These are phyloP conservation scores for Sphinx pinastri DNA, from an alignment of 2,888 invertebrate genomes.

Conservation along the genomic window DNA sequence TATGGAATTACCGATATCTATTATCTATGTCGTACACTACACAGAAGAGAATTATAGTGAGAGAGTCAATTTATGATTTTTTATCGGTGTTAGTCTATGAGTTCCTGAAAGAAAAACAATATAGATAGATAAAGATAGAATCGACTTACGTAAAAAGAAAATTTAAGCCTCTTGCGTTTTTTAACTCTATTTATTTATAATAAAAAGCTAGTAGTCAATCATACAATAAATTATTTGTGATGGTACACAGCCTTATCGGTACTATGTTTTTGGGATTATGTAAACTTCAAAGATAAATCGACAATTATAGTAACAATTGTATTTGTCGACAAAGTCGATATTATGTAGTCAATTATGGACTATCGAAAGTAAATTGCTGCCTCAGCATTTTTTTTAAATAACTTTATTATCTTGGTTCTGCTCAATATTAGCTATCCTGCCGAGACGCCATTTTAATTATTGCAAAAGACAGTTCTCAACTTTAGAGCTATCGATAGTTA, in stretches of 20 bases:
- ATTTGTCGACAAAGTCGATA: too few relatives aligned
- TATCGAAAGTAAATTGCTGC: too few relatives aligned
- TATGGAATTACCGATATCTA: neutral
- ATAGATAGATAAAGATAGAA: neutral
- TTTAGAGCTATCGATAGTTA: too few relatives aligned
- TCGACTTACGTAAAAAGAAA: neutral
- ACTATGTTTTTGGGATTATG: neutral
- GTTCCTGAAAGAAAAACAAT: neutral
- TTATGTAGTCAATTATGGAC: too few relatives aligned
- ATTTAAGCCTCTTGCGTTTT: neutral
- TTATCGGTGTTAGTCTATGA: neutral
- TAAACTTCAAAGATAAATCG: too few relatives aligned
- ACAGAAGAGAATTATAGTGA: neutral
- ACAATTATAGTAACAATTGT: too few relatives aligned
- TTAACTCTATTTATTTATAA: neutral
- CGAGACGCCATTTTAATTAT: too few relatives aligned
- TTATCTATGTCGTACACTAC: neutral
- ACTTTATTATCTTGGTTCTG: too few relatives aligned
- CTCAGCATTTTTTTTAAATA: too few relatives aligned
- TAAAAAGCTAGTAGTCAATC: neutral
- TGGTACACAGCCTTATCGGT: conserved; percentile 7
- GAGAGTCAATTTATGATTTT: neutral
- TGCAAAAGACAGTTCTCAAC: too few relatives aligned
- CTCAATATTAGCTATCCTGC: too few relatives aligned
- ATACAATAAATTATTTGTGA: conserved; percentile 22